Base-by-base conservation (phyloP, 2,888 invertebrate species). In the Coelopa pilipes region DNA sequence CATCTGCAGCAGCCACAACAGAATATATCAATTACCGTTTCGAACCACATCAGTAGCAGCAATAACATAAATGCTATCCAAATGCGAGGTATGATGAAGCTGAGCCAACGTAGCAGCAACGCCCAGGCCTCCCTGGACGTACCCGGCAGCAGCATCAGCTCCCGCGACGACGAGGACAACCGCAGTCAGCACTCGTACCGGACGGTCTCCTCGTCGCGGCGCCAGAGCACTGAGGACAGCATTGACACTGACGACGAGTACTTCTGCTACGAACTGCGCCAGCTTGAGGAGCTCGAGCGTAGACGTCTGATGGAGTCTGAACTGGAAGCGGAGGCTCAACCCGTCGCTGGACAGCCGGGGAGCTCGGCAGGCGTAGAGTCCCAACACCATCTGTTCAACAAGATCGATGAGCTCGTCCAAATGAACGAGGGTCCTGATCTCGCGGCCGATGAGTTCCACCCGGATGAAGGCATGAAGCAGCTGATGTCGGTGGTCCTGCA, bases 211-310 rank as follows among this genome's bases (percentile, higher is more conserved):
- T 96, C 96, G 1, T 96, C 96, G 0, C 90, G 96, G 78, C 90
- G 96, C 69, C 96, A 96, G 88, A 96, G 96, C 82, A 96, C 96
- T 0, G 96, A 96, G 88, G 96, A 96, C 81, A 95, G 95, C 81
- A 96, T 96, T 74, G 96, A 96, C 85, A 95, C 95, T 45, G 96
- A 96, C 87, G 96, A 96, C 83, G 96, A 96, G 85, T 96, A 96
- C 93, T 96, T 96, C 82, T 94, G 95, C 81, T 96, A 96, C 84
- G 96, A 96, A 84, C 86, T 96, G 74, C 89, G 94, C 72, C 95
- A 96, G 86, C 87, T 96, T 50, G 95, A 96, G 87, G 94, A 96
- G 87, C 90, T 96, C 87, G 96, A 96, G 86, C 90, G 93, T 77
- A 93, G 93, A 78, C 91, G 92, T 2, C 91, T 50, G 21, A 50